Evolutionary conservation across 2,888 invertebrate genomes (phyloP).

Genomic region (Sinopyrophorus schimmeli): DNA sequence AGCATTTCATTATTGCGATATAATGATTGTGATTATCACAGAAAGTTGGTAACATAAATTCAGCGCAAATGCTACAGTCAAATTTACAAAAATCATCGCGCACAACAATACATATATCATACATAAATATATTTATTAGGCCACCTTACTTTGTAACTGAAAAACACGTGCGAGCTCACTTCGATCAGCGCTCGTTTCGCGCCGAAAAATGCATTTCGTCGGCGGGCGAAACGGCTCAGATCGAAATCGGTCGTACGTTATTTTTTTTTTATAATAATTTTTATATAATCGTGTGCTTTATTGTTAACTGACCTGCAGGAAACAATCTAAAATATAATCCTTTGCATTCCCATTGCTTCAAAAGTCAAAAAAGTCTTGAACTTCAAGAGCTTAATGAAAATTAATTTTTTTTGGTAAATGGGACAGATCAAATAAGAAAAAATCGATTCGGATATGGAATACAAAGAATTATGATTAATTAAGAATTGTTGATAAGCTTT

Average conservation of each 20-base stretch:
- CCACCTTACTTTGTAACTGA: slow-evolving; percentile 20
- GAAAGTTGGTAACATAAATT: slow-evolving; percentile 52
- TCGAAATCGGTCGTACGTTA: not conserved
- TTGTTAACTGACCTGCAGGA: slow-evolving; percentile 14
- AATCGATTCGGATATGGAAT: no score
- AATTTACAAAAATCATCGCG: slow-evolving; percentile 20
- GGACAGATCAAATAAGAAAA: no score
- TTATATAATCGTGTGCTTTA: not conserved
- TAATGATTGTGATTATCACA: slow-evolving; percentile 58
- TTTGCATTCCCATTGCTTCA: no score
- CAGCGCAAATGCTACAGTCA: slow-evolving; percentile 26
- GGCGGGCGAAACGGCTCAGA: not conserved
- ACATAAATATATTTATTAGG: slow-evolving; percentile 25
- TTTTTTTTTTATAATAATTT: not conserved
- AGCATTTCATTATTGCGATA: slow-evolving; percentile 56
- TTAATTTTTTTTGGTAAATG: no score
- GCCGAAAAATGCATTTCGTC: not conserved
- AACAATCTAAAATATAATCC: slow-evolving; percentile 8
- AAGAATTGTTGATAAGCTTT: slow-evolving; percentile 16
- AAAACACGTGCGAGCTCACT: not conserved
- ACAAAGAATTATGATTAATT: no score
- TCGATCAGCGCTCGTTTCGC: not conserved
- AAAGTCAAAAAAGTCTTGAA: no score
- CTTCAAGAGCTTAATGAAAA: no score
- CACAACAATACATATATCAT: slow-evolving; percentile 17